A percentile compares a stretch with the other conserved stretches of the same genome.
These are phyloP conservation scores for Eptesicus fuscus DNA, from an alignment of 2,113 vertebrate species.

Conservation along the genomic window DNA sequence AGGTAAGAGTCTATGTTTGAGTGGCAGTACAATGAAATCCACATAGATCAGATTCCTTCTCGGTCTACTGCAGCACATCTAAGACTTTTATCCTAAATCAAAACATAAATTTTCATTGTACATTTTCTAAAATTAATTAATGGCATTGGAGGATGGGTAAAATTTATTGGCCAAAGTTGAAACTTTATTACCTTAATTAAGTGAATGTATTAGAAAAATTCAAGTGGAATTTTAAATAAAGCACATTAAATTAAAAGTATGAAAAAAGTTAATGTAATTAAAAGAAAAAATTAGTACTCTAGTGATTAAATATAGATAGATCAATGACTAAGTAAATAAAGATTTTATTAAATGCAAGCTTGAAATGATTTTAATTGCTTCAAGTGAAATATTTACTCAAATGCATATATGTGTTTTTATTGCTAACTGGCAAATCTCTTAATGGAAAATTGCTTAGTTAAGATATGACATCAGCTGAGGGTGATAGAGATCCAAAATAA, in stretches of 20 bases:
- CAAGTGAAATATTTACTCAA: background rate
- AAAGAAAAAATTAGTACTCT: background rate
- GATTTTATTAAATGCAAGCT: background rate
- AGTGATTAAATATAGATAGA: background rate
- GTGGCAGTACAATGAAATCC: background rate
- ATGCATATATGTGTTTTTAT: background rate
- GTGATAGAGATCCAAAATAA: background rate
- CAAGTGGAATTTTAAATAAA: background rate
- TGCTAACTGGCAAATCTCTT: background rate
- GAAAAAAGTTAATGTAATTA: background rate
- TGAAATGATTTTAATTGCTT: background rate
- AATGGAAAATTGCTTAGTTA: background rate
- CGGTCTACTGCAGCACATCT: background rate
- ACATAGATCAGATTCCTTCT: background rate
- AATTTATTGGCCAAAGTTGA: background rate
- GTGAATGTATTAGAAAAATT: background rate
- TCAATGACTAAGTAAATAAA: background rate
- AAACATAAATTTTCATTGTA: background rate
- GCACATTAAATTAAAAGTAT: background rate
- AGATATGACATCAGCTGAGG: background rate
- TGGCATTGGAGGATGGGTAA: background rate
- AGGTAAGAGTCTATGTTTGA: background rate
- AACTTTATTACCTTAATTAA: background rate
- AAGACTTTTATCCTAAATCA: background rate
- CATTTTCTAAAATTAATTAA: background rate